Percentiles rank a stretch among this genome's conserved stretches.
Evolutionary conservation across 2,888 invertebrate genomes (phyloP).

Genomic region (Pollenia griseotomentosa): DNA sequence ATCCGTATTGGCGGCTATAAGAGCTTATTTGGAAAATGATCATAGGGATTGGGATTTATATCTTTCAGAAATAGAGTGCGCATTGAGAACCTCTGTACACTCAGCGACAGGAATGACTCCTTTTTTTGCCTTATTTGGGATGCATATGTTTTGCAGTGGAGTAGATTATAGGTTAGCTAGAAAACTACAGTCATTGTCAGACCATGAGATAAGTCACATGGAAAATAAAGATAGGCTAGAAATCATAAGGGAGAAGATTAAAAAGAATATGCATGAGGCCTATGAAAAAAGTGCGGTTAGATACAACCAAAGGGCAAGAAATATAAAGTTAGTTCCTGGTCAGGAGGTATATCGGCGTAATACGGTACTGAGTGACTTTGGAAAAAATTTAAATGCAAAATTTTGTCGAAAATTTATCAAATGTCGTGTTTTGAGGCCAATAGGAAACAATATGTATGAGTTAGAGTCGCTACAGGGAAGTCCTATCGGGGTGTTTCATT

Average conservation of each 20-base stretch:
- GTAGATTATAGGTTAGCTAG: not conserved
- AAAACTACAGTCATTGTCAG: not conserved
- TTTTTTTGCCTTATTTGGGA: not conserved
- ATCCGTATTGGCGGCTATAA: slow-evolving; percentile 3
- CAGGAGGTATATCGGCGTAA: not conserved
- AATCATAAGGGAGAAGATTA: not conserved
- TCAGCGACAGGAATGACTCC: not conserved
- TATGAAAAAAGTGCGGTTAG: not conserved
- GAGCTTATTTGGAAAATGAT: not conserved
- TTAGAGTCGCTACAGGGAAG: not conserved
- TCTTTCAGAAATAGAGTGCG: not conserved
- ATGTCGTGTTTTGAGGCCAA: not conserved
- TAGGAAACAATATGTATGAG: not conserved
- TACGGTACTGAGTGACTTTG: not conserved
- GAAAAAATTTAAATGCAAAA: not conserved
- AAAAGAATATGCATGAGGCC: not conserved
- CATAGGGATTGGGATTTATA: slow-evolving; percentile 13
- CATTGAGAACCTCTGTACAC: not conserved
- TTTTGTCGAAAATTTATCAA: not conserved
- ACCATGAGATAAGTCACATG: not conserved
- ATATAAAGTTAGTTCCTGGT: not conserved
- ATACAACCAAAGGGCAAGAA: slow-evolving; percentile 1
- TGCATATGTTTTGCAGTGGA: not conserved
- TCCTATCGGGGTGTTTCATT: not conserved
- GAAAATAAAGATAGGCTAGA: not conserved